Evolutionary conservation across 2,888 invertebrate species (phyloP), one percentile per base, ranked within the genome.

Genomic region (Lithophane ornitopus): DNA sequence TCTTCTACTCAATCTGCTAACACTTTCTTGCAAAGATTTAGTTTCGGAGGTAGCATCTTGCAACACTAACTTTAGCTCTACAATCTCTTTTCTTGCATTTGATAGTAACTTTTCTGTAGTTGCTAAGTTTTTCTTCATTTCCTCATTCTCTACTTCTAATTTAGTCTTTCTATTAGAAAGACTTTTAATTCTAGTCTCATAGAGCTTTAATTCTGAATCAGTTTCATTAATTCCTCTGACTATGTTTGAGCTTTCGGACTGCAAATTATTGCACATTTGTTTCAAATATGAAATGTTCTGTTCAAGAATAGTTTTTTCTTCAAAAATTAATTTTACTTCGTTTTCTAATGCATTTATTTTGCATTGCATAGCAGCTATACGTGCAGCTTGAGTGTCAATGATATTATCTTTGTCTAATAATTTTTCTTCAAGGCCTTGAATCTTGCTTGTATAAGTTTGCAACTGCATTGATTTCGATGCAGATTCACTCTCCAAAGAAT

Each of bases 401-500:
- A 92, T 90, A 84, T 86, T 93, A 69, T 96, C 96, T 91, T 96
- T 96, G 62, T 96, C 95, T 70, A 93, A 78, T 49, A 98, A 88
- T 91, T 97, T 97, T 77, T 97, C 95, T 93, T 98, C 98, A 62
- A 98, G 94, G 86, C 96, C 97, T 76, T 97, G 92, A 69, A 98
- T 96, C 91, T 94, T 94, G 80, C 87, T 93, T 26, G 94, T 85
- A 86, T 94, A 95, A 76, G 94, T 93, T 89, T 97, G 97, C 74
- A 97, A 91, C 80, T 97, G 97, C 63, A 95, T 91, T 85, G 97
- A 97, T 77, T 97, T 97, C 86, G 98, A 98, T 11, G 97, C 97
- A 4, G 98, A 98, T 94, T 98, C 98, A 85, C 97, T 97, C 93
- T 98, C 98, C 84, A 98, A 96, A 71, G 98, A 98, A 90, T 98